Base-by-base conservation (phyloP, 30 jellyfish, hydroid and myxozoan species). In the Catostylus mosaicus region DNA sequence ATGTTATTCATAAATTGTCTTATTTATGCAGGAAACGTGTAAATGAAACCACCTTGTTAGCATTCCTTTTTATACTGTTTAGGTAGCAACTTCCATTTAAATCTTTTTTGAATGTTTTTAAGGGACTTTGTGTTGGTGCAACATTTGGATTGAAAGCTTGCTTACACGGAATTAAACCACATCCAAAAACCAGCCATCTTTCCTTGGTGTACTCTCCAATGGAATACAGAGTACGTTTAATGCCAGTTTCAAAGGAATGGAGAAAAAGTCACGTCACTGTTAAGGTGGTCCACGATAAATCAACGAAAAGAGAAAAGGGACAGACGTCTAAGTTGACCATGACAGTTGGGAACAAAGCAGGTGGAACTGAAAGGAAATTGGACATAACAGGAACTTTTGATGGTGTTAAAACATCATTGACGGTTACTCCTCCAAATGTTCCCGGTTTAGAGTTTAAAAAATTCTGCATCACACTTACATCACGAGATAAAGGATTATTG, bases 201-300 rank as follows among this genome's bases (percentile, higher is more conserved):
- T 71, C 86, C 11, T 20, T 59, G 74, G n/a, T 70, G 10, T 68
- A 22, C 65, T 57, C 92, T 3, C 86, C 86, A 22, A 36, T 68
- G 80, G 92, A 68, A 72, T 82, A 82, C 92, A 74, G 92, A 33
- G 67, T 71, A 16, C 75, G 43, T 2, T 9, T 54, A 80, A 45
- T 38, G 66, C 86, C 92, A 57, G 57, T 66, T 27, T 6, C 73
- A 1, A 38, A 35, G 6, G 38, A 27, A 23, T n/a, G 40, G 33
- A 35, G n/a, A 48, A 7, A 7, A 18, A 32, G 52, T 37, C 63
- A 52, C 60, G n/a, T 82, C 73, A 59, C 37, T 27, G 20, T 82
- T 29, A 40, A 37, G 29, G 63, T 82, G n/a, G 65, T 30, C 35
- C 19, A 35, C 2, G 74, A 65, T 32, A 26, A 32, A 14, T 5